Conservation (phyloP, 2,888 invertebrate species). For the Nasonia oneida region DNA sequence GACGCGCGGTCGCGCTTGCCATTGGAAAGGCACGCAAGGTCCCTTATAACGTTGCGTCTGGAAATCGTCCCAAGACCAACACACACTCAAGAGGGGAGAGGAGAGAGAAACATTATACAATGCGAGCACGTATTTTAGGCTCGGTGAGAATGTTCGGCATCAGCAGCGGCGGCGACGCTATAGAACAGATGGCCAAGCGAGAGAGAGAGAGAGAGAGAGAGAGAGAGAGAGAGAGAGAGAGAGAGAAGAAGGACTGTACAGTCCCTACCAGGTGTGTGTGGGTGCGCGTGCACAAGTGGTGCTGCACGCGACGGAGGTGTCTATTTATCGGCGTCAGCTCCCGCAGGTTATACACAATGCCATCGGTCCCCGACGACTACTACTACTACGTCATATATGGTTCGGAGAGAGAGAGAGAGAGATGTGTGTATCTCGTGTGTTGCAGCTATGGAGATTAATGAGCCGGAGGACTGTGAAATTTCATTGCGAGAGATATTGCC, state of each 20-base stretch:
- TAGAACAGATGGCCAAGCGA: conserved; percentile 33
- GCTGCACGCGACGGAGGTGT: conserved; percentile 34
- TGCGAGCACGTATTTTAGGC: conserved; percentile 46
- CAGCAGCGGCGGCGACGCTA: background rate
- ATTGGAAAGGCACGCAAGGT: background rate
- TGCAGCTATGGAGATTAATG: conserved; percentile 7
- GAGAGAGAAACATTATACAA: conserved; percentile 17
- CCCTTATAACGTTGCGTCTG: background rate
- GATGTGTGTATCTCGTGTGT: no score
- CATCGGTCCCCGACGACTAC: background rate
- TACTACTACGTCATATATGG: background rate
- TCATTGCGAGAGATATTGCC: background rate
- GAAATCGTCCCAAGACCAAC: conserved; percentile 12
- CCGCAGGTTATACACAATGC: conserved; percentile 39
- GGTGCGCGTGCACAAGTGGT: conserved; percentile 42
- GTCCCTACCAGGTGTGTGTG: conserved; percentile 3
- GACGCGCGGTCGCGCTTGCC: background rate
- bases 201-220: no score
- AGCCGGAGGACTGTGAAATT: background rate
- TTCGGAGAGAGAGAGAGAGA: no score
- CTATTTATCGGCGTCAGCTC: conserved; percentile 52
- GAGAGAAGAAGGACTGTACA: no score
- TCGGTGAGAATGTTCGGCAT: conserved; percentile 39
- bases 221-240: no score
- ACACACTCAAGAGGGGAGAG: background rate